A percentile compares a stretch with the other conserved stretches of the same genome.
phyloP scores from a whole-genome alignment of 2,888 invertebrate genomes.

The Matsumyia berberina region DNA sequence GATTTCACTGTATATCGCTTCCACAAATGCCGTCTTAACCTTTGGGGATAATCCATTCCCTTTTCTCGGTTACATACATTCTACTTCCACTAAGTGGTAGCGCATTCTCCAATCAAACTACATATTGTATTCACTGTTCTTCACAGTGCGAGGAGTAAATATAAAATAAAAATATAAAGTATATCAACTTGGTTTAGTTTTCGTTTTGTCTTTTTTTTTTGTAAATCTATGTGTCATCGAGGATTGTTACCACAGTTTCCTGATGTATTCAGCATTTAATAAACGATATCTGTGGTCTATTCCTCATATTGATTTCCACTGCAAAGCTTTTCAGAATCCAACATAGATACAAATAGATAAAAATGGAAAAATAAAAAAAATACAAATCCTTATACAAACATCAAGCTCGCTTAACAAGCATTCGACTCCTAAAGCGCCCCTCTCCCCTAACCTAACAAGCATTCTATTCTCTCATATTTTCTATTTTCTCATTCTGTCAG shows the following conservation, averaged over 20 bases:
- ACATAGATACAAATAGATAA: slow-evolving; percentile 19
- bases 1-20: too few species aligned
- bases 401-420: slow-evolving; percentile 22
- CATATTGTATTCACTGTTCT: slow-evolving; percentile 28
- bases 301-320: slow-evolving; percentile 57
- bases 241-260: slow-evolving; percentile 1
- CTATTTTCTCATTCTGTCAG: slow-evolving; percentile 2
- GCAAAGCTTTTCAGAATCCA: slow-evolving; percentile 62
- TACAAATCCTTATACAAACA: slow-evolving; percentile 16
- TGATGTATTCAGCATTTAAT: slow-evolving; percentile 59
- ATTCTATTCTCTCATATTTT: slow-evolving; percentile 19
- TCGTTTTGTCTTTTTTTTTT: slow-evolving; percentile 7
- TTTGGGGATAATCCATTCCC: too few species aligned
- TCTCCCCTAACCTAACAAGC: slow-evolving; percentile 26
- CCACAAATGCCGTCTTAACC: too few species aligned
- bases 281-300: slow-evolving; percentile 64
- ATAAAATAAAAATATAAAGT: slow-evolving; percentile 17
- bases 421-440: too few species aligned
- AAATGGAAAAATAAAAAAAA: neutral
- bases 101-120: slow-evolving; percentile 33
- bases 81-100: slow-evolving; percentile 6
- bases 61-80: neutral
- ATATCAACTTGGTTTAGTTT: slow-evolving; percentile 5
- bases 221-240: neutral
- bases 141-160: slow-evolving; percentile 40